A percentile compares a stretch with the other conserved stretches of the same genome.
These are phyloP conservation scores for Cercocebus atys DNA, from an alignment of 2,113 vertebrate species.

Conservation along the genomic window DNA sequence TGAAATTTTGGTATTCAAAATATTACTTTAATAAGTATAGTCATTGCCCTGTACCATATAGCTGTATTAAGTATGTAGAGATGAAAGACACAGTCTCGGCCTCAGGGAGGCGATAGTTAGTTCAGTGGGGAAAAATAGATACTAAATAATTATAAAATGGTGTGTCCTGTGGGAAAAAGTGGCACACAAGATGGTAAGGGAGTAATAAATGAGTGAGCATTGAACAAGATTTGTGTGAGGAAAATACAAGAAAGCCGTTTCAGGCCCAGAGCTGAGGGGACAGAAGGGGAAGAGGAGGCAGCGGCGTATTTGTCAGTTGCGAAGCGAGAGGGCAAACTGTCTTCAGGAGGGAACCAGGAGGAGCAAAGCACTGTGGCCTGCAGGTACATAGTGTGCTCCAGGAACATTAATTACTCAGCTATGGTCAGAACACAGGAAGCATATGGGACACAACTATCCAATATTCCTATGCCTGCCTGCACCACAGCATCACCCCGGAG, in stretches of 20 bases:
- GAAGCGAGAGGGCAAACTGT: no score
- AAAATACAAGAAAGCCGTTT: neutral
- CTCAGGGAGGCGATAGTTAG: neutral
- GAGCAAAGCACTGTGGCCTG: neutral
- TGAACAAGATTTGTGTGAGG: neutral
- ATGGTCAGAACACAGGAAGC: neutral
- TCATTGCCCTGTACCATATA: neutral
- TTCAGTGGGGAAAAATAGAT: neutral
- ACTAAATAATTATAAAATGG: neutral
- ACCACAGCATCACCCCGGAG: no score
- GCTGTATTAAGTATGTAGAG: neutral
- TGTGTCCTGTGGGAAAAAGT: neutral
- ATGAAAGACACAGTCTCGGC: neutral
- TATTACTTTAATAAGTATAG: neutral
- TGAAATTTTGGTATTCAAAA: neutral
- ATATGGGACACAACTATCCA: neutral
- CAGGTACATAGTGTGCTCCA: neutral
- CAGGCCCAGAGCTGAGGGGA: neutral
- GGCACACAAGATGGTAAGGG: neutral
- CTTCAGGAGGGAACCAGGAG: neutral
- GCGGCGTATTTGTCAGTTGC: rapidly evolving
- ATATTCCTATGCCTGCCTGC: neutral
- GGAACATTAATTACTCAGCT: neutral
- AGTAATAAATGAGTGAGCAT: neutral
- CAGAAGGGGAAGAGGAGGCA: no score